Conservation (phyloP, 2,113 vertebrate genomes). For the Zosterops lateralis region DNA sequence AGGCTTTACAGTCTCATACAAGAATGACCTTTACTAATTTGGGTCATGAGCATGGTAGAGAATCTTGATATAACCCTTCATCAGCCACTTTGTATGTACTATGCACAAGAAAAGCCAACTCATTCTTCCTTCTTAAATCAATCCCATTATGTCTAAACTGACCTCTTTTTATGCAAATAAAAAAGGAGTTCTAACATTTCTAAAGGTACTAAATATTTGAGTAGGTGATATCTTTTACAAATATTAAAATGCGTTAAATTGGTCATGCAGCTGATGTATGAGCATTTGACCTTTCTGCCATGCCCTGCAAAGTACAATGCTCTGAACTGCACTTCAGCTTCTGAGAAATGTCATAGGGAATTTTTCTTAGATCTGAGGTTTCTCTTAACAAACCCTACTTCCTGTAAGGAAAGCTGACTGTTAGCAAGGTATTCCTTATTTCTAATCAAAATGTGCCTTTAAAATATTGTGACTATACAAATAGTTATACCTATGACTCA, state of each 20-base stretch:
- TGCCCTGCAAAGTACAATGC: neutral
- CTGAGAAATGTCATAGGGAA: neutral
- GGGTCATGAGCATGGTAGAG: neutral
- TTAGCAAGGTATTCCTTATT: neutral
- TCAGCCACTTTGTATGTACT: neutral
- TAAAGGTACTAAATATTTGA: neutral
- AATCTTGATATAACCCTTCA: neutral
- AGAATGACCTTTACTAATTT: neutral
- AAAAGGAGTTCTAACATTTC: neutral
- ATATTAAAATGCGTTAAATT: neutral
- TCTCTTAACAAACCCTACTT: neutral
- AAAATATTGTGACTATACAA: neutral
- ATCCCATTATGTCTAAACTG: neutral
- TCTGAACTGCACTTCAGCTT: neutral
- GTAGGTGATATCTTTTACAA: neutral
- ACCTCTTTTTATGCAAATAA: neutral
- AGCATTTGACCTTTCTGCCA: neutral
- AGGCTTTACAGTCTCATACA: neutral
- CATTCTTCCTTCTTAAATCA: neutral
- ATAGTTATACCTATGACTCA: neutral
- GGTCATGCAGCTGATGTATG: rapidly evolving
- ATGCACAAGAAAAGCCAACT: rapidly evolving
- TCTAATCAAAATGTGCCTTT: neutral
- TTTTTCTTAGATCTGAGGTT: neutral
- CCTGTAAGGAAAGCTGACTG: neutral